Base-by-base conservation (phyloP, 2,797 vertebrate species). In the Chelon labrosus region DNA sequence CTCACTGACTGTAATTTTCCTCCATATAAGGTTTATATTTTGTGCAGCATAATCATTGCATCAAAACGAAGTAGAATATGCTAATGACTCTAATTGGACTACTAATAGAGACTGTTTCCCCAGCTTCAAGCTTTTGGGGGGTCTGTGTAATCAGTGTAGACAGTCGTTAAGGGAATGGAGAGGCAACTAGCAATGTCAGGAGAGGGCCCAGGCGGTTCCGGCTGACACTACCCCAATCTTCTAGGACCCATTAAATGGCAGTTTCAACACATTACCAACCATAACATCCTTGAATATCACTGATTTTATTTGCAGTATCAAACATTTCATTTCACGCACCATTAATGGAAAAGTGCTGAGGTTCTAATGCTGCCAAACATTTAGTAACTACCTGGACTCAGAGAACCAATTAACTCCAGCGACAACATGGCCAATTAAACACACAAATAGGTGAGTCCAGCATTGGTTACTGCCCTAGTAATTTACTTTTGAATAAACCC, bases 231-330 rank as follows among this genome's bases (percentile, higher is more conserved):
- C 96, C 97, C 97, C 97, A 99, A 99, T 99, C 97, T 99, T 99
- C 97, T 94, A 97, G 96, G 97, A 98, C 97, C 97, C 98, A 99
- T 99, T 99, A 99, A 98, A 99, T 97, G 96, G 97, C 97, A 98
- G 96, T 98, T 98, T 98, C 96, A 95, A 97, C 96, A 96, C 97
- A 98, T 99, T 98, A 98, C 97, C 97, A 98, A 98, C 97, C 97
- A 98, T 99, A 98, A 99, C 97, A 99, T 97, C 97, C 98, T 99
- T 99, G 98, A 99, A 99, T 99, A 99, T 99, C 98, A 99, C 97
- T 98, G 98, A 98, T 99, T 99, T 99, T 99, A 99, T 99, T 99
- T 99, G 97, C 97, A 97, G 97, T 99, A 99, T 99, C 98, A 98
- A 99, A 98, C 97, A 98, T 99, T 99, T 98, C 97, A 99, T 99